These are phyloP conservation scores for Aphelenchoides besseyi DNA, from an alignment of 1,140 invertebrate genomes.

Conservation along the genomic window DNA sequence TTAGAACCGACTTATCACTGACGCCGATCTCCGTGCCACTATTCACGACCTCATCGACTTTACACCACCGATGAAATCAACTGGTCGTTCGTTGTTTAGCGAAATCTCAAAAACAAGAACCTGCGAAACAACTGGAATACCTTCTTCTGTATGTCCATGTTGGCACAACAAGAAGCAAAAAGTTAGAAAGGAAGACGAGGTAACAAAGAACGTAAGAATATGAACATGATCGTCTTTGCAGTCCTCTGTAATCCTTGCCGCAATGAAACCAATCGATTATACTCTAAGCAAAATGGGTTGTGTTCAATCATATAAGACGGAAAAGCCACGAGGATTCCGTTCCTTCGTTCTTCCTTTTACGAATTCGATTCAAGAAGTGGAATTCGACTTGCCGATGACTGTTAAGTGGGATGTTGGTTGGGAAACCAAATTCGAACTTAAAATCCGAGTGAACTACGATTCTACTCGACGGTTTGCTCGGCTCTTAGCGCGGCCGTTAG, in stretches of 20 bases:
- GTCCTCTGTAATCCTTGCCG: background rate
- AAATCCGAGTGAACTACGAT: background rate
- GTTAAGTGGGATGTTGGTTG: conserved; percentile 2
- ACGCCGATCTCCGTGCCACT: background rate
- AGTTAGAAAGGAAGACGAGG: no score
- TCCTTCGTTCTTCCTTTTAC: background rate
- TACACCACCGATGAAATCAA: background rate
- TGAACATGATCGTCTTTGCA: conserved; percentile 8
- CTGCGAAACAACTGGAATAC: background rate
- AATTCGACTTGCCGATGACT: background rate
- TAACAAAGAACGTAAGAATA: no score
- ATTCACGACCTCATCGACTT: background rate
- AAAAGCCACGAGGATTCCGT: background rate
- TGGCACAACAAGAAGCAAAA: background rate
- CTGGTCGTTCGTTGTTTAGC: background rate
- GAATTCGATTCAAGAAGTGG: background rate
- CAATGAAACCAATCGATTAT: background rate
- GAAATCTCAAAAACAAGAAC: background rate
- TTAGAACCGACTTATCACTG: background rate
- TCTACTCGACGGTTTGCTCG: background rate
- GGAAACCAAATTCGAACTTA: background rate
- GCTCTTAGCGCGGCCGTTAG: background rate
- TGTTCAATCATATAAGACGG: background rate
- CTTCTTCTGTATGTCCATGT: background rate
- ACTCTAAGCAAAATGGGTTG: background rate